Conservation (phyloP, 2,888 invertebrate genomes). For the Morinoia aosen region DNA sequence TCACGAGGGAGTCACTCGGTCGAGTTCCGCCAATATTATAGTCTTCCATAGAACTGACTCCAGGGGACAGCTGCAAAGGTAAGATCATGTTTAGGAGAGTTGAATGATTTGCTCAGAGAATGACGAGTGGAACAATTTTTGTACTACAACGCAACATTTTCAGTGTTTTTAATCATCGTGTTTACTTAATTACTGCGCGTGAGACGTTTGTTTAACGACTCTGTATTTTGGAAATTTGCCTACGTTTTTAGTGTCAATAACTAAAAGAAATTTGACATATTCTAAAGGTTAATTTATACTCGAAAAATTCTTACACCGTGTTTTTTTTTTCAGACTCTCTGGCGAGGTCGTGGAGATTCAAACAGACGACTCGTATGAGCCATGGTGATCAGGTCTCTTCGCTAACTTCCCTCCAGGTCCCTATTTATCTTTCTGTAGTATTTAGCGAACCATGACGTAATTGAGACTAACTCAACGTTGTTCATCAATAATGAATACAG, state of each 20-base stretch:
- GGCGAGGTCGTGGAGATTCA: conserved; percentile 67
- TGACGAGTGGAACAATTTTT: background rate
- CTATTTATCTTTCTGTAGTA: background rate
- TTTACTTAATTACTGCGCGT: background rate
- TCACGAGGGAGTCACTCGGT: conserved; percentile 61
- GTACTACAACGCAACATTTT: background rate
- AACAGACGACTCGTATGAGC: conserved; percentile 63
- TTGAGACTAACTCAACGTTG: background rate
- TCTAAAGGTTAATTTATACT: background rate
- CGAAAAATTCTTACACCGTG: background rate
- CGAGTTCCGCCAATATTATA: conserved; percentile 67
- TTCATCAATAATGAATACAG: background rate
- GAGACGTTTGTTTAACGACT: background rate
- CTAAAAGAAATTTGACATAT: background rate
- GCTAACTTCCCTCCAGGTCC: background rate
- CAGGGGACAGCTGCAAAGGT: conserved; percentile 67
- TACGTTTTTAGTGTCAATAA: background rate
- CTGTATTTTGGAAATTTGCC: background rate
- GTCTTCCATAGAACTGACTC: conserved; percentile 68
- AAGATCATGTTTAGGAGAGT: background rate
- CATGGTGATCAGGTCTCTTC: conserved; percentile 54
- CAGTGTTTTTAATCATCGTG: background rate
- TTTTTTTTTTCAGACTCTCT: conserved; percentile 57
- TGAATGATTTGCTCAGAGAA: background rate
- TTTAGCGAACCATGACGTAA: conserved; percentile 22